Conservation (phyloP, 2,113 vertebrate genomes). For the Riparia riparia region DNA sequence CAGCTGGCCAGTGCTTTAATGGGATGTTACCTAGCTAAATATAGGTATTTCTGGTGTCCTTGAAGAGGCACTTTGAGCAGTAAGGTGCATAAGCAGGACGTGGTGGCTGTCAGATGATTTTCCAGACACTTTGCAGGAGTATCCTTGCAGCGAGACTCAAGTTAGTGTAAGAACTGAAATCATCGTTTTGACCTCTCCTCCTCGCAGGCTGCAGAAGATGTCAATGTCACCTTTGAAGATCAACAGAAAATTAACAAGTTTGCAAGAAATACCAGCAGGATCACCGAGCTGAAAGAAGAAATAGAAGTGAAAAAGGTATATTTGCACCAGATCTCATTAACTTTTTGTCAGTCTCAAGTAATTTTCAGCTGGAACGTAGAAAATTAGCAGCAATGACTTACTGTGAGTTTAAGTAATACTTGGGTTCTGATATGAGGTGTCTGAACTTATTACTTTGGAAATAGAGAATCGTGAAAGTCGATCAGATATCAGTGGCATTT, state of each 20-base stretch:
- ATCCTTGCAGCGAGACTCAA: neutral
- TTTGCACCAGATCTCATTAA: neutral
- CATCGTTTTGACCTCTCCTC: neutral
- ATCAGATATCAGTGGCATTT: neutral
- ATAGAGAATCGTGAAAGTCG: neutral
- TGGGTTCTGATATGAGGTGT: neutral
- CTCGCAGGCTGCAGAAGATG: slow-evolving; percentile 92
- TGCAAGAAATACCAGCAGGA: slow-evolving; percentile 94
- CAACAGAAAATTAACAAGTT: slow-evolving; percentile 99
- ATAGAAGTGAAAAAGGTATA: slow-evolving; percentile 93
- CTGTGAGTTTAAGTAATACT: neutral
- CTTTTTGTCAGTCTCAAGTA: neutral
- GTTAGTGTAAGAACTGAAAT: neutral
- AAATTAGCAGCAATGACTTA: neutral
- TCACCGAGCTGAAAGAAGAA: slow-evolving; percentile 95
- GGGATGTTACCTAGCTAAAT: neutral
- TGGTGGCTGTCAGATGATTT: neutral
- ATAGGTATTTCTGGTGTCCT: fast-evolving
- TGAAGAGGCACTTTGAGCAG: neutral
- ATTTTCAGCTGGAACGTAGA: neutral
- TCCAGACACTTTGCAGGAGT: neutral
- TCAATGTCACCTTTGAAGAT: slow-evolving; percentile 96
- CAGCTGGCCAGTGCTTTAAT: fast-evolving
- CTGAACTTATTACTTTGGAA: neutral
- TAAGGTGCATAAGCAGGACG: neutral